Conservation (phyloP, 2,888 invertebrate genomes). For the Microchrysa polita region DNA sequence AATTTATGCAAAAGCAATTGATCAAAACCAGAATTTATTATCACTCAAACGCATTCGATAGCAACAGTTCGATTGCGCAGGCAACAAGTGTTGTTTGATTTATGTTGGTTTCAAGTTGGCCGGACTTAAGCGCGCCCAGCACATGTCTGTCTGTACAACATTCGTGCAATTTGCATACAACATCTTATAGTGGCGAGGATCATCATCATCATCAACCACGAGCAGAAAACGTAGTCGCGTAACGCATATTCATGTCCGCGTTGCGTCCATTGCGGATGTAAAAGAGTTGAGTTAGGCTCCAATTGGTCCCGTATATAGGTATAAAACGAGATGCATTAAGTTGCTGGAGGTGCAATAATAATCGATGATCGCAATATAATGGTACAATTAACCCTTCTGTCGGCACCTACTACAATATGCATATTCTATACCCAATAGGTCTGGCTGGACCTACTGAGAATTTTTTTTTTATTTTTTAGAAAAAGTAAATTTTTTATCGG, state of each 20-base stretch:
- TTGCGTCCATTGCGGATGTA: not conserved
- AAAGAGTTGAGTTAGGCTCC: not conserved
- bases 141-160: conserved; percentile 13
- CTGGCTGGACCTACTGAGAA: too few species aligned
- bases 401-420: too few species aligned
- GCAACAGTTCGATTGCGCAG: conserved; percentile 28
- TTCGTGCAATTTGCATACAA: conserved; percentile 42
- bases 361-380: conserved; percentile 44
- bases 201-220: conserved; percentile 2
- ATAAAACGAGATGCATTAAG: conserved; percentile 32
- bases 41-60: conserved; percentile 32
- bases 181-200: conserved; percentile 19
- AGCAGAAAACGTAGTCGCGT: not conserved
- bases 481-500: too few species aligned
- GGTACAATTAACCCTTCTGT: too few species aligned
- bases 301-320: not conserved
- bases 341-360: conserved; percentile 41
- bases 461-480: too few species aligned
- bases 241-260: conserved; percentile 9
- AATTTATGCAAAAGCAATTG: conserved; percentile 44
- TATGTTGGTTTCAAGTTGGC: conserved; percentile 18
- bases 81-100: conserved; percentile 43
- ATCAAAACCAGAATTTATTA: conserved; percentile 43
- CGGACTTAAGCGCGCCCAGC: conserved; percentile 18
- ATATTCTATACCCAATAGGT: too few species aligned